Evolutionary conservation across 1,140 invertebrate genomes (phyloP), one percentile per base, ranked within the genome.

Genomic region (Philopotamus ludificatus): DNA sequence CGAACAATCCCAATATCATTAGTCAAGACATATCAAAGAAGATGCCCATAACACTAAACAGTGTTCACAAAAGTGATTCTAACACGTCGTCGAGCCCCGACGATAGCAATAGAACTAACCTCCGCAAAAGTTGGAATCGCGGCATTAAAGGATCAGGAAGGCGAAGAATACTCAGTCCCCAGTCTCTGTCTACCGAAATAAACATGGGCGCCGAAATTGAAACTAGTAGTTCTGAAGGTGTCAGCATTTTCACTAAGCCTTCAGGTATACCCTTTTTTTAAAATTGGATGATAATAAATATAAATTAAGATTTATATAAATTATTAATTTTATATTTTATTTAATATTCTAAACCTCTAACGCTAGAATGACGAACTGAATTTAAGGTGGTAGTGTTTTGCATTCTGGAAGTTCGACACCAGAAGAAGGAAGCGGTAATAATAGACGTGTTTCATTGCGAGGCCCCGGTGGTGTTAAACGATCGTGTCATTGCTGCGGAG

Each of bases 401-500:
- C 65, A 70, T 28, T 70, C 69, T 2, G 75, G 76, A 3, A 70
- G 74, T 3, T 72, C 71, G 9, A 68, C 64, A 1, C 72, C 72
- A 7, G 69, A 70, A 34, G 69, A 70, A 16, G 58, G 74, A 16
- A 71, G 70, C 9, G 51, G 74, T 20, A 60, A 47, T 34, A 60
- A 47, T 47, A 72, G 79, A 1, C 70, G 79, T 0, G 75, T 76
- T 0, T 79, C 78, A 0, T 74, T 70, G 1, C 65, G 79, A 2
- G 77, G 77, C 2, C 73, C 79, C 0, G 77, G 78, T 0, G 75
- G 78, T 0, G 77, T 79, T 0, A 79, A 78, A 50, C 73, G 79
- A 3, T 78, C 78, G 45, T 81, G 79, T 62, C 78, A 76, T 53
- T 81, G 79, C 70, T 81, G 79, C 72, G 74, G 73, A 61, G 77